These are phyloP conservation scores for Dromaius novaehollandiae DNA, from an alignment of 2,113 vertebrate species.

Conservation along the genomic window DNA sequence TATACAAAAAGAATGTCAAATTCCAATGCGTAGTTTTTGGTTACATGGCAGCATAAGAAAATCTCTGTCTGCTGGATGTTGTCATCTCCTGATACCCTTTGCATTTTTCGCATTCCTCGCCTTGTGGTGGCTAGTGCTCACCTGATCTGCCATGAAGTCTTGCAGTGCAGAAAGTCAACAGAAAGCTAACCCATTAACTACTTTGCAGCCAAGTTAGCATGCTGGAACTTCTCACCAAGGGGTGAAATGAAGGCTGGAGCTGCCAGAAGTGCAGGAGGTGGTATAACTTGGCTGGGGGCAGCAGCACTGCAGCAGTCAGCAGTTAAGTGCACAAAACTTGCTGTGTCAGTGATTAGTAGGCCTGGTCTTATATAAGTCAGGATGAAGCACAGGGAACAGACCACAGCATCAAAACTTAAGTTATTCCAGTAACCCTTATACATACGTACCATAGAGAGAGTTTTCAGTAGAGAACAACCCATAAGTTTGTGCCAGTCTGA, in stretches of 20 bases:
- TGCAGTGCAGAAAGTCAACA: neutral
- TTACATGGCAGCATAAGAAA: neutral
- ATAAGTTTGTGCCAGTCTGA: neutral
- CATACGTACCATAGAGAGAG: rapidly evolving
- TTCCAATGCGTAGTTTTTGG: neutral
- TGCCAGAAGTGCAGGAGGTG: neutral
- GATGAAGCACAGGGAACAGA: neutral
- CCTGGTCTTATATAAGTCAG: too few relatives aligned
- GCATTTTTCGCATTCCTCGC: neutral
- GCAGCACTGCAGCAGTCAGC: neutral
- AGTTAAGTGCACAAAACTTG: neutral
- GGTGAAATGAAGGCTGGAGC: neutral
- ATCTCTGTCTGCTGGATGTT: neutral
- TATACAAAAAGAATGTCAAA: neutral
- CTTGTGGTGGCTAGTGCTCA: neutral
- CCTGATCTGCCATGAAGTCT: neutral
- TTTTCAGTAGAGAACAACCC: neutral
- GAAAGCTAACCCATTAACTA: neutral
- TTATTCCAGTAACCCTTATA: neutral
- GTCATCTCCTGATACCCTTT: neutral
- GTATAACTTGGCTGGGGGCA: neutral
- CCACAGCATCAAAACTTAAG: neutral
- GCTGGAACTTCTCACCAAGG: neutral
- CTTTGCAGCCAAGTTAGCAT: neutral
- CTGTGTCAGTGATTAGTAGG: neutral